Evolutionary conservation across 2,113 vertebrate species (phyloP).

Genomic region (Tautogolabrus adspersus): DNA sequence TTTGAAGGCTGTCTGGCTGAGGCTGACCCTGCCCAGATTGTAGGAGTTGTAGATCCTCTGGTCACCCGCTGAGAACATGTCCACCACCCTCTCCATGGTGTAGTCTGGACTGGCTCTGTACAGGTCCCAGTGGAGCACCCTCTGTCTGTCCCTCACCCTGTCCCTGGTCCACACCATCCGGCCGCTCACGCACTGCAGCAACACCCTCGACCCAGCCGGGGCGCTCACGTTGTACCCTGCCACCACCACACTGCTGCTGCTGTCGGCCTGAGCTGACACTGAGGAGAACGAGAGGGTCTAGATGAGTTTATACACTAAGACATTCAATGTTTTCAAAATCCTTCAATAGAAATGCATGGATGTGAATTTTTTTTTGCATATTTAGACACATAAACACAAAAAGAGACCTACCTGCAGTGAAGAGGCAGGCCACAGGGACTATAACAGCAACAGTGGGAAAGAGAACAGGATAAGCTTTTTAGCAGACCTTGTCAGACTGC

Average conservation of each 20-base stretch:
- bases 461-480: conserved; percentile 20
- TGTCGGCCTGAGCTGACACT: conserved; percentile 80
- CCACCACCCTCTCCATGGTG: conserved; percentile 85
- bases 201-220: conserved; percentile 77
- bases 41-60: conserved; percentile 90
- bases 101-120: conserved; percentile 74
- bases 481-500: conserved; percentile 22
- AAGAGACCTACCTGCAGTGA: conserved; percentile 65
- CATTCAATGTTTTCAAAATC: neutral
- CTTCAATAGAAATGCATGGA: neutral
- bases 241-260: conserved; percentile 85
- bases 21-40: conserved; percentile 87
- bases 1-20: conserved; percentile 86
- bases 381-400: neutral
- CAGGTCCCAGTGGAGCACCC: conserved; percentile 96
- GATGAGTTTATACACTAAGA: neutral
- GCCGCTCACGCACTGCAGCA: conserved; percentile 91
- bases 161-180: conserved; percentile 98
- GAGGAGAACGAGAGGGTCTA: conserved; percentile 6
- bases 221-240: conserved; percentile 87
- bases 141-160: conserved; percentile 89
- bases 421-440: conserved; percentile 66
- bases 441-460: conserved; percentile 47
- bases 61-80: conserved; percentile 93
- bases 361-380: too few species aligned